phyloP scores from a whole-genome alignment of 2,888 invertebrate genomes.

The Calameuta idolon region DNA sequence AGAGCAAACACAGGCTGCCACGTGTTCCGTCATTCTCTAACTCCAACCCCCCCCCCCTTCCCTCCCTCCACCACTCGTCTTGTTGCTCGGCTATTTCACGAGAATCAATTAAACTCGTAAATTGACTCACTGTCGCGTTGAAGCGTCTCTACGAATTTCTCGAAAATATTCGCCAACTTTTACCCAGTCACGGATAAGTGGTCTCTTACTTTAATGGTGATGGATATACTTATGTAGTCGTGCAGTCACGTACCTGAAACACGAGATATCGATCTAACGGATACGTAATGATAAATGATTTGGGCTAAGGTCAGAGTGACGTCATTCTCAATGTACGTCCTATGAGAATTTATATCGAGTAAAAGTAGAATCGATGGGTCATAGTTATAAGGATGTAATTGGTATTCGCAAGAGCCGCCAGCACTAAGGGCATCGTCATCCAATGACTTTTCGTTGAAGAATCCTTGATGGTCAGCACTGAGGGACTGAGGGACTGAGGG shows the following conservation, averaged over 20 bases:
- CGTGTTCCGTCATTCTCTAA: background rate
- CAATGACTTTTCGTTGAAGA: background rate
- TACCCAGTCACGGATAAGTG: background rate
- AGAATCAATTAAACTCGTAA: slow-evolving; percentile 7
- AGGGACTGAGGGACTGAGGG: background rate
- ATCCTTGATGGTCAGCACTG: slow-evolving; percentile 1
- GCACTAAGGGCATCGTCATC: background rate
- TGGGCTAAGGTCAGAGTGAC: background rate
- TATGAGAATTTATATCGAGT: background rate
- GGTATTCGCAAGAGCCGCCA: background rate
- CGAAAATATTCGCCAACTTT: background rate
- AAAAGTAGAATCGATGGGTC: background rate
- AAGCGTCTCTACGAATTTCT: background rate
- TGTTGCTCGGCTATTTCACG: slow-evolving; percentile 1
- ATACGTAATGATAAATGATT: background rate
- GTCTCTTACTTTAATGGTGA: background rate
- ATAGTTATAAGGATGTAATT: background rate
- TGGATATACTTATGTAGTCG: background rate
- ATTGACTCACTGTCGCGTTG: slow-evolving; percentile 5
- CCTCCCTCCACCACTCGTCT: background rate
- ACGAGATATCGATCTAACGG: background rate
- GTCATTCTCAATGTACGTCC: background rate
- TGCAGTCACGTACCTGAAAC: background rate
- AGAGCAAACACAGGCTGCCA: background rate
- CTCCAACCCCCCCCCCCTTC: background rate